These are phyloP conservation scores for Drosophila truncata DNA, from an alignment of 1,140 invertebrate species.

Conservation along the genomic window DNA sequence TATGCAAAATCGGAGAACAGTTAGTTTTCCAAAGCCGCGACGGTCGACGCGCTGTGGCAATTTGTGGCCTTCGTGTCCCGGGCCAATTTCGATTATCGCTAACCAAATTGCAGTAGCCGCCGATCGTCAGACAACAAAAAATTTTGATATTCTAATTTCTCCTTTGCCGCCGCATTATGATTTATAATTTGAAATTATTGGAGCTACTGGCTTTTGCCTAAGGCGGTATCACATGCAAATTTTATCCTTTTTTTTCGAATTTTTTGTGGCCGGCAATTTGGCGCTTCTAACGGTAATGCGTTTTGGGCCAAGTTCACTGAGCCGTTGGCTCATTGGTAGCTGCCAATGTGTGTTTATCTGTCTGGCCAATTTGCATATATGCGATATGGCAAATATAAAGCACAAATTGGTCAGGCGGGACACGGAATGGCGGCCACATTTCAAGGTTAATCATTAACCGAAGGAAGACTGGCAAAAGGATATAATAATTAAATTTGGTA, in stretches of 20 bases:
- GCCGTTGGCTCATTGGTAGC: slow-evolving; percentile 29
- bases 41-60: slow-evolving; percentile 47
- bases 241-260: slow-evolving; percentile 12
- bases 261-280: slow-evolving; percentile 46
- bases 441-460: slow-evolving; percentile 58
- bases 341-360: slow-evolving; percentile 73
- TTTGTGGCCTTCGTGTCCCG: slow-evolving; percentile 59
- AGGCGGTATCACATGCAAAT: slow-evolving; percentile 65
- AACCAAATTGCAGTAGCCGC: slow-evolving; percentile 73
- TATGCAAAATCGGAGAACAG: slow-evolving; percentile 75
- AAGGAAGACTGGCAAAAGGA: neutral
- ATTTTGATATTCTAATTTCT: slow-evolving; percentile 74
- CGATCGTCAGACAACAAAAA: slow-evolving; percentile 33
- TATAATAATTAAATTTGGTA: neutral
- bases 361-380: slow-evolving; percentile 76
- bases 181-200: slow-evolving; percentile 79
- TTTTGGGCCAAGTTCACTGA: slow-evolving; percentile 48
- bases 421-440: slow-evolving; percentile 31
- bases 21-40: slow-evolving; percentile 62
- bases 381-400: slow-evolving; percentile 57
- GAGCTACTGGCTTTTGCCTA: slow-evolving; percentile 71
- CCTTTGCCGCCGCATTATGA: slow-evolving; percentile 61
- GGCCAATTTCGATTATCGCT: slow-evolving; percentile 56
- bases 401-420: slow-evolving; percentile 17
- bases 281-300: slow-evolving; percentile 68